phyloP scores from a whole-genome alignment of 1,140 invertebrate species.

The Pseudachorutes palmiensis region DNA sequence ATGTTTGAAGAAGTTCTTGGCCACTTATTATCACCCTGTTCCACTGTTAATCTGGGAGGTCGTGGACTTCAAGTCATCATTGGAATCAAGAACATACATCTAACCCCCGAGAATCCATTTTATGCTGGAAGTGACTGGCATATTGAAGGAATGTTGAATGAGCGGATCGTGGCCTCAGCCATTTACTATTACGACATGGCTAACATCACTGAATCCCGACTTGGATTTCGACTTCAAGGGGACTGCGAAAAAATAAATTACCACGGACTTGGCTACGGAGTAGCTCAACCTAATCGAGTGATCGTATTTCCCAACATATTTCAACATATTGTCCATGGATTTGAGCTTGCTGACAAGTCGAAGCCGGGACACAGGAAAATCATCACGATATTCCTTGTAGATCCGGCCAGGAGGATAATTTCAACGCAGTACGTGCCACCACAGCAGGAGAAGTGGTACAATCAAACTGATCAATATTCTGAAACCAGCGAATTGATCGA shows the following conservation, averaged over 20 bases:
- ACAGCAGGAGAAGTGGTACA: neutral
- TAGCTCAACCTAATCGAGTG: conserved; percentile 2
- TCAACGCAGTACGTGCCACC: neutral
- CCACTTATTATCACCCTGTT: no score
- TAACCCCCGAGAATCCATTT: conserved; percentile 19
- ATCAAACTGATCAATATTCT: no score
- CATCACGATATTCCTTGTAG: conserved; percentile 4
- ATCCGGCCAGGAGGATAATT: neutral
- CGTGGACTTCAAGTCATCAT: conserved; percentile 21
- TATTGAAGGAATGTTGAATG: conserved; percentile 25
- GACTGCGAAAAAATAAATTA: neutral
- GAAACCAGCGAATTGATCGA: no score
- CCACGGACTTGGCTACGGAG: conserved; percentile 12
- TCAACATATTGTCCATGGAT: conserved; percentile 21
- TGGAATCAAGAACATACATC: conserved; percentile 13
- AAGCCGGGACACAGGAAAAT: conserved; percentile 12
- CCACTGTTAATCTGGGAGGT: conserved; percentile 12
- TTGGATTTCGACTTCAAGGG: conserved; percentile 15
- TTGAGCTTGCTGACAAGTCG: conserved; percentile 1
- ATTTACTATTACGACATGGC: conserved; percentile 23
- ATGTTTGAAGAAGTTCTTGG: neutral
- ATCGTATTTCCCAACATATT: conserved; percentile 22
- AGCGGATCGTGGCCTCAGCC: conserved; percentile 21
- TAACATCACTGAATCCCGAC: conserved; percentile 18
- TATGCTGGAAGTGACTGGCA: conserved; percentile 20